Evolutionary conservation across 2,113 vertebrate species (phyloP), one percentile per base, ranked within the genome.

Genomic region (Mystacornis crossleyi): DNA sequence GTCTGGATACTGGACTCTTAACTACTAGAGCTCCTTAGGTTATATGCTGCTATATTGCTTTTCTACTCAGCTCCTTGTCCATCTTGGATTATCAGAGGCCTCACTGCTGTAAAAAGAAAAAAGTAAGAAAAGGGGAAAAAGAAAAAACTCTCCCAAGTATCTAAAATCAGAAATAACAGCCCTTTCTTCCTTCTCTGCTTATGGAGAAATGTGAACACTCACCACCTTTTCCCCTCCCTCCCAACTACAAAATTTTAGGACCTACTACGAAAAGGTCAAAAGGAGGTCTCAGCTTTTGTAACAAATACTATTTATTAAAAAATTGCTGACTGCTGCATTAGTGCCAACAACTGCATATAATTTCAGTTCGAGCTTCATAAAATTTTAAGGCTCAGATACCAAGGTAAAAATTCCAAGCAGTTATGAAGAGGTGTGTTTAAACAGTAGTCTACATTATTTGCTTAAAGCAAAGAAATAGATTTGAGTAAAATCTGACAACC

Each of bases 331-430:
- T 97, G 90, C 80, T 86, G 86, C 95, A 97, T 85, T 97, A 97
- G 94, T 91, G 89, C 89, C 95, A 98, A 96, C 64, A 94, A 96
- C 95, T 96, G 96, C 81, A 96, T 53, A 97, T 96, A 94, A 98
- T 93, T 96, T 97, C 83, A 97, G 89, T 70, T 95, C 94, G 94
- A 97, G 91, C 81, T 95, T 97, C 93, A 34, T 93, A 97, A 93
- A 97, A 97, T 92, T 91, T 96, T 94, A 94, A 96, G 92, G 91
- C 85, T 97, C 85, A 93, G 96, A 97, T 92, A 96, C 21, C 92
- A 67, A 94, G 51, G 53, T 88, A 91, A 96, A 89, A 91, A 94
- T 95, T 97, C 87, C 89, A 96, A 93, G 89, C 69, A 96, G 95
- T 96, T 81, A 94, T 33, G 48, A 67, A 97, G 93, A 96, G 69